phyloP scores from a whole-genome alignment of 2,113 vertebrate species.

The Carlito syrichta region DNA sequence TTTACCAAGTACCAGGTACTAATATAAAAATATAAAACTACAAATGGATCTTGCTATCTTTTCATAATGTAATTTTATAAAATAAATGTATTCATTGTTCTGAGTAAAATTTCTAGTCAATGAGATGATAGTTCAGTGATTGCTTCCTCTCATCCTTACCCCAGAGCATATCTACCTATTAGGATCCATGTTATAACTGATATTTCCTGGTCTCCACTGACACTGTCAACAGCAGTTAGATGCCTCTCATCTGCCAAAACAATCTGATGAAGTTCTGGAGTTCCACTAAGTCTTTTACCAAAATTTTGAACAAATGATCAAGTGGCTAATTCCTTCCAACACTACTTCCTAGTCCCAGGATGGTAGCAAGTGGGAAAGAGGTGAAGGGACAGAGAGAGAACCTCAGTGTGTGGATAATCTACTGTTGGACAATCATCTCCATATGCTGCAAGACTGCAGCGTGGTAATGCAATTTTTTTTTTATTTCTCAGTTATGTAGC shows the following conservation, averaged over 20 bases:
- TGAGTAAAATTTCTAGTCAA: background rate
- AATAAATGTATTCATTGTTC: background rate
- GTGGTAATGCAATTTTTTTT: background rate
- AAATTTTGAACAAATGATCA: background rate
- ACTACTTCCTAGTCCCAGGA: background rate
- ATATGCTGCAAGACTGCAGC: background rate
- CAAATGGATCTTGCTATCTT: background rate
- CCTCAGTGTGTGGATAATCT: background rate
- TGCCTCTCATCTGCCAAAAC: background rate
- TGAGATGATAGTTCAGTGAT: background rate
- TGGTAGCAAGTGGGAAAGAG: background rate
- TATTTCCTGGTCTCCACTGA: background rate
- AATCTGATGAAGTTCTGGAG: background rate
- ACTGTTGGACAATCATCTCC: background rate
- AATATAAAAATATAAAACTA: background rate
- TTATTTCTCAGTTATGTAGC: background rate
- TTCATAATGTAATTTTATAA: background rate
- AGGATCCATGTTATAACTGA: background rate
- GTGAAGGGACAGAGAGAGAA: background rate
- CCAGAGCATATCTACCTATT: background rate
- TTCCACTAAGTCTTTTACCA: background rate
- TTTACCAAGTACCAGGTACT: background rate
- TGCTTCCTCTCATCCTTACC: rapidly evolving
- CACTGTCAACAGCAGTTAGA: background rate
- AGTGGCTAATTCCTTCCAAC: background rate